A percentile compares a stretch with the other conserved stretches of the same genome.
Conservation (phyloP, 1,140 invertebrate species). For the Aphidius ervi region DNA sequence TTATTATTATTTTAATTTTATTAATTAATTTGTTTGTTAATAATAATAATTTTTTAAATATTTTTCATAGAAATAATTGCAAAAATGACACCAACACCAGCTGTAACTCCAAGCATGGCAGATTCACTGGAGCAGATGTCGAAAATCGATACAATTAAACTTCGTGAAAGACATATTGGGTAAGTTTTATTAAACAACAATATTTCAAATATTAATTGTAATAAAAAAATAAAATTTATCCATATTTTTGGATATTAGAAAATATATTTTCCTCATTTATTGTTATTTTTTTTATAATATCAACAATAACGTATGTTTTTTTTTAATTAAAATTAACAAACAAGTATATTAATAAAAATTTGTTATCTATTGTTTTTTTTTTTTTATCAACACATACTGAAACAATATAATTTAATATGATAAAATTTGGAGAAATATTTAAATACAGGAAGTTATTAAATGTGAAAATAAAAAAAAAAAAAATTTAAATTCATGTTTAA, state of each 20-base stretch:
- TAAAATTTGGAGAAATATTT: not conserved
- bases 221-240: not conserved
- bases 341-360: too few relatives aligned
- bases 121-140: constrained; percentile 63
- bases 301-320: not conserved
- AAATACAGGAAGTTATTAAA: not conserved
- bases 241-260: not conserved
- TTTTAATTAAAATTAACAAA: not conserved
- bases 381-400: not conserved
- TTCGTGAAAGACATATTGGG: constrained; percentile 76
- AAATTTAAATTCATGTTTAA: not conserved
- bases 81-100: not conserved
- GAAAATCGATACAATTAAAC: constrained; percentile 72
- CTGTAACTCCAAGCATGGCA: constrained; percentile 32
- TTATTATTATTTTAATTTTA: constrained; percentile 9
- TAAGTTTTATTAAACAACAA: constrained; percentile 50
- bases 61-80: constrained; percentile 8
- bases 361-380: not conserved
- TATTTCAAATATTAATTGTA: not conserved
- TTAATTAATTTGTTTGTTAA: not conserved
- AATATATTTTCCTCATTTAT: not conserved
- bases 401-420: too few relatives aligned
- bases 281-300: not conserved
- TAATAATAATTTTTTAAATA: constrained; percentile 2
- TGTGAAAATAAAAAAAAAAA: not conserved